Evolutionary conservation across 1,140 invertebrate genomes (phyloP).

Genomic region (Centruroides vittatus): DNA sequence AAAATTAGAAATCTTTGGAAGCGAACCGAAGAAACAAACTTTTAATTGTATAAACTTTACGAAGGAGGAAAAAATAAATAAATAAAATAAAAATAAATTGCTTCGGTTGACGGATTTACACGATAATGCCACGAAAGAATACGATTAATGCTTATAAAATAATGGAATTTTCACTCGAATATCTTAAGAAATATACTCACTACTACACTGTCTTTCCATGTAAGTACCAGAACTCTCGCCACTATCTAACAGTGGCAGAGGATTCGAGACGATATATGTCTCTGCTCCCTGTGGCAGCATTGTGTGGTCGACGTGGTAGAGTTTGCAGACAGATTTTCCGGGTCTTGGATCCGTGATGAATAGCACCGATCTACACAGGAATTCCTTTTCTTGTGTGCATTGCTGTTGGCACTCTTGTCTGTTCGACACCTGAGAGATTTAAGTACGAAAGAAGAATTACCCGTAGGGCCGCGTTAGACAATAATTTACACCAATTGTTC

Average conservation of each 20-base stretch:
- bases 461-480: no score
- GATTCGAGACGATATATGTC: constrained; percentile 61
- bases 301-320: constrained; percentile 84
- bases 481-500: no score
- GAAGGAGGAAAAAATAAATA: no score
- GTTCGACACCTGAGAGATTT: constrained; percentile 26
- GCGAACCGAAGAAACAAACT: no score
- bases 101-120: no score
- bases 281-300: constrained; percentile 79
- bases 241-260: constrained; percentile 75
- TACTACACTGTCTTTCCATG: constrained; percentile 67
- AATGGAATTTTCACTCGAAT: no score
- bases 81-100: no score
- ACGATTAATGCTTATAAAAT: no score
- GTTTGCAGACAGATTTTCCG: constrained; percentile 53
- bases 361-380: constrained; percentile 77
- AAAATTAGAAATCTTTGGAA: no score
- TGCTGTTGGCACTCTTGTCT: constrained; percentile 70
- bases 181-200: constrained; percentile 1
- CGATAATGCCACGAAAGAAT: no score
- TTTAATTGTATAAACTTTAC: no score
- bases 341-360: constrained; percentile 33
- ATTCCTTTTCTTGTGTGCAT: constrained; percentile 83
- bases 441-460: no score
- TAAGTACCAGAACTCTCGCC: constrained; percentile 76